These are phyloP conservation scores for Sphaerodactylus townsendi DNA, from an alignment of 2,113 vertebrate genomes.

Conservation along the genomic window DNA sequence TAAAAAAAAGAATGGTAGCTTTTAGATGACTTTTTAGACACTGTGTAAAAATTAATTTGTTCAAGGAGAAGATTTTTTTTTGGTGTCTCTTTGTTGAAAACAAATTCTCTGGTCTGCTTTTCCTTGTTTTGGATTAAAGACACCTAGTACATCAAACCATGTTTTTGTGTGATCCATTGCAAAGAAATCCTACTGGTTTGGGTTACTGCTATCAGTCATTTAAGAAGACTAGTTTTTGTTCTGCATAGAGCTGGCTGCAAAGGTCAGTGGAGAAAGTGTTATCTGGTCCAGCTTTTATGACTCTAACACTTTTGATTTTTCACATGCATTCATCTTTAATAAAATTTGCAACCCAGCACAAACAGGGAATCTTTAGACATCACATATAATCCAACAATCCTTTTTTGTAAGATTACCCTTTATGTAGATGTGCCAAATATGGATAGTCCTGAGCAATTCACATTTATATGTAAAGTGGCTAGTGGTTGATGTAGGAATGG, in stretches of 20 bases:
- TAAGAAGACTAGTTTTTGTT: background rate
- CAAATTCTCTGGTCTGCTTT: conserved; percentile 77
- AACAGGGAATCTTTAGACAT: background rate
- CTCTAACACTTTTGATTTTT: background rate
- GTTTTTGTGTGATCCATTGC: conserved; percentile 45
- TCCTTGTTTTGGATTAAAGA: conserved; percentile 85
- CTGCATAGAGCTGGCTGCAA: too few species aligned
- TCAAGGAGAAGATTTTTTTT: conserved; percentile 32
- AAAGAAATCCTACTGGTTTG: background rate
- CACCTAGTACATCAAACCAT: conserved; percentile 41
- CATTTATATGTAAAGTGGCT: background rate
- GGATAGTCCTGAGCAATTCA: too few species aligned
- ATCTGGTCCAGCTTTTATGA: background rate
- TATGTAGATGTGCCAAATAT: too few species aligned
- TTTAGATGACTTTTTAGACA: conserved; percentile 63
- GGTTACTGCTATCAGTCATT: background rate
- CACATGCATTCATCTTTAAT: background rate
- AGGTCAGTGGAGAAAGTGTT: background rate
- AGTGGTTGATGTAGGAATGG: background rate
- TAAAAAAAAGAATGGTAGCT: conserved; percentile 51
- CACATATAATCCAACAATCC: too few species aligned
- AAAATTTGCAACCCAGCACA: background rate
- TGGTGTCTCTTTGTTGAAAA: conserved; percentile 75
- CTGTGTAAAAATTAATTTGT: conserved; percentile 62
- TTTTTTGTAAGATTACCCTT: too few species aligned